Base-by-base conservation (phyloP, 1,140 invertebrate genomes). In the Euura saliciscinereae region DNA sequence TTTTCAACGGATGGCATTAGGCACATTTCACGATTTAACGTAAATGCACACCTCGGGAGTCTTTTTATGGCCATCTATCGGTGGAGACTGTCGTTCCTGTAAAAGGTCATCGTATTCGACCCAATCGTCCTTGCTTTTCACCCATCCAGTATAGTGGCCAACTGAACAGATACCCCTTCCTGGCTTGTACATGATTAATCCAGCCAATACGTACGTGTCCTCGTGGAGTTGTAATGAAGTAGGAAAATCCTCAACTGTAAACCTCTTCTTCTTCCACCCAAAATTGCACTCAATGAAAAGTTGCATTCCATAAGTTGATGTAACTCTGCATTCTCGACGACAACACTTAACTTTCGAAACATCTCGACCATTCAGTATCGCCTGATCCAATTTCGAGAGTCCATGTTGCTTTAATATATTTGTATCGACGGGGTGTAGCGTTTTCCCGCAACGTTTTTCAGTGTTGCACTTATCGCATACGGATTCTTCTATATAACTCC, bases 231-330 rank as follows among this genome's bases (percentile, higher is more conserved):
- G 8, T 43, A 69, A 43, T 6, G 13, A 42, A 45, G 42, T 69
- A 6, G 65, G 68, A 69, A 69, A 69, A 5, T 43, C 6, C 44
- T 45, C 43, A 8, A 45, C 5, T 2, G 11, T 43, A n/a, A 69
- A 8, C 7, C 10, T 6, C 5, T 69, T 43, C 8, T 5, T 42
- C 68, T 10, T n/a, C n/a, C n/a, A 45, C 8, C 44, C 44, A n/a
- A 10, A 28, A 8, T 51, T 8, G 44, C 68, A 69, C 13, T 69
- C 68, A 43, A 69, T 69, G 44, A 69, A 69, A 11, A 69, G 8
- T 42, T 2, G 68, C 8, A 10, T 5, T 42, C 44, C 11, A 44
- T 69, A 69, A 7, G 28, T 46, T n/a, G n/a, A 6, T 28, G 8
- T 8, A 42, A 45, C 44, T 6, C 7, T 6, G 10, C 43, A 45